Conservation (phyloP, 2,797 vertebrate genomes). For the Peromyscus attwateri region DNA sequence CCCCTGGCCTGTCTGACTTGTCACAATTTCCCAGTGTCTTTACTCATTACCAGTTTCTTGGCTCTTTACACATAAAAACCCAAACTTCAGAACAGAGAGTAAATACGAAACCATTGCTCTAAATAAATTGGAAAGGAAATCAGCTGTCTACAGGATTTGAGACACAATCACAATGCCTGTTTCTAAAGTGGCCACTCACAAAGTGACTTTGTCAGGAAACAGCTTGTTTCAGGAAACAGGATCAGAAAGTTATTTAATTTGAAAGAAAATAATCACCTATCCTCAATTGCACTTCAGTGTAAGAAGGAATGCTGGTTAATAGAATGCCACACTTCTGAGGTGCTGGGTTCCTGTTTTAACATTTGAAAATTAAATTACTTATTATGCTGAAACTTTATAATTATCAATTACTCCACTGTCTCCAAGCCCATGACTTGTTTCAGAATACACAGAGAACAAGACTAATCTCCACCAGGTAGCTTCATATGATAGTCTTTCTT, state of each 20-base stretch:
- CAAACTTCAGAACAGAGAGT: constrained; percentile 6
- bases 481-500: constrained; percentile 40
- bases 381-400: constrained; percentile 72
- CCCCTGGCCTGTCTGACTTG: not conserved
- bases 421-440: not conserved
- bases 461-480: constrained; percentile 18
- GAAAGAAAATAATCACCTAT: constrained; percentile 80
- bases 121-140: constrained; percentile 72
- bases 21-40: constrained; percentile 42
- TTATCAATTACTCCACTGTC: constrained; percentile 78
- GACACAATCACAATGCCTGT: constrained; percentile 36
- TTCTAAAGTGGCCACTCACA: constrained; percentile 67
- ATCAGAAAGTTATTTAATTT: constrained; percentile 74
- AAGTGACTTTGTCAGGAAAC: constrained; percentile 75
- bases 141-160: constrained; percentile 38
- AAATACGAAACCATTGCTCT: constrained; percentile 13
- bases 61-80: constrained; percentile 37
- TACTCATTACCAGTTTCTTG: constrained; percentile 39
- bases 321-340: constrained; percentile 66
- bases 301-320: constrained; percentile 68
- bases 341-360: constrained; percentile 67
- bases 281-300: constrained; percentile 65
- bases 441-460: not conserved
- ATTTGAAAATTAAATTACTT: constrained; percentile 82
- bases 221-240: constrained; percentile 67